Conservation (phyloP, 2,888 invertebrate species). For the Cryptocephalus moraei region DNA sequence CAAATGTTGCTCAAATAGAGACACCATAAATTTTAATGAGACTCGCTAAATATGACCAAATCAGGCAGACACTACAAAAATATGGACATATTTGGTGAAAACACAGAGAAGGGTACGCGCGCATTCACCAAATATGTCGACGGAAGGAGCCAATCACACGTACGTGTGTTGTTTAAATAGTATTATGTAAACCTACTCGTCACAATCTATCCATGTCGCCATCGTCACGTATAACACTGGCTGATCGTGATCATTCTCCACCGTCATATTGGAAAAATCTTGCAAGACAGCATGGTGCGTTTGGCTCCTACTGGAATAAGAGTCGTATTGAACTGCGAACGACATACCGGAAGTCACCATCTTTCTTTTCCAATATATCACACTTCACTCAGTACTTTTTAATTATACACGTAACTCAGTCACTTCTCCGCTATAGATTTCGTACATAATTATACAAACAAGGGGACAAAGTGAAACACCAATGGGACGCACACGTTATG, state of each 20-base stretch:
- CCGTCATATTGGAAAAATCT: slow-evolving; percentile 49
- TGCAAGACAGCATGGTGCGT: slow-evolving; percentile 45
- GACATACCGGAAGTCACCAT: slow-evolving; percentile 56
- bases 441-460: too few relatives aligned
- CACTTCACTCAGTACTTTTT: slow-evolving; percentile 8
- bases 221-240: slow-evolving; percentile 64
- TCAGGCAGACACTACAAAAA: slow-evolving; percentile 9
- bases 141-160: too few relatives aligned
- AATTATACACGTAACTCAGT: background rate
- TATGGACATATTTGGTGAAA: slow-evolving; percentile 1
- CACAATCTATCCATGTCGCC: slow-evolving; percentile 52
- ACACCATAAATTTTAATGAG: slow-evolving; percentile 2
- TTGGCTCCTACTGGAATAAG: slow-evolving; percentile 11
- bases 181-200: too few relatives aligned
- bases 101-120: background rate
- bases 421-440: background rate
- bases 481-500: too few relatives aligned
- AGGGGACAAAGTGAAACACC: too few relatives aligned
- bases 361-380: slow-evolving; percentile 7
- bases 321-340: slow-evolving; percentile 51
- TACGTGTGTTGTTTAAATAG: too few relatives aligned
- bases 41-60: slow-evolving; percentile 10
- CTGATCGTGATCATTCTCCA: slow-evolving; percentile 45
- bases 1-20: background rate
- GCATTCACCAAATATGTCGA: background rate